phyloP scores from a whole-genome alignment of 2,888 invertebrate species.

The Muschampia plurimacula region DNA sequence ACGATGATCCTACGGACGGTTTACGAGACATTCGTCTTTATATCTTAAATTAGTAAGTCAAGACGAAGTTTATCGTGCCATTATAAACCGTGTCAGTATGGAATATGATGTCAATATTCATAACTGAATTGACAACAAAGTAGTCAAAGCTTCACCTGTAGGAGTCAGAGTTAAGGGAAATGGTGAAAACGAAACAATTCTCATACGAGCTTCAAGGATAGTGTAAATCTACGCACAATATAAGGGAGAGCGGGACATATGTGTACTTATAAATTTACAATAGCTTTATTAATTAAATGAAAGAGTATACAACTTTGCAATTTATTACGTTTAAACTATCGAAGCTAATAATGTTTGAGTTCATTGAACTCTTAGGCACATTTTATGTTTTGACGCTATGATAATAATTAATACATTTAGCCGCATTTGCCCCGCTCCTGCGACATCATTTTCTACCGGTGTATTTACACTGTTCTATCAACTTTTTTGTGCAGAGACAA shows the following conservation, averaged over 20 bases:
- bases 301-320: constrained; percentile 42
- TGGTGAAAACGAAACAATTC: constrained; percentile 44
- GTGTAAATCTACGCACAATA: constrained; percentile 65
- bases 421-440: constrained; percentile 71
- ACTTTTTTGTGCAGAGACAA: constrained; percentile 49
- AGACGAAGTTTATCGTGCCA: constrained; percentile 42
- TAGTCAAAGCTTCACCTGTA: constrained; percentile 38
- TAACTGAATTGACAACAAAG: constrained; percentile 19
- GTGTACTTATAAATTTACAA: constrained; percentile 48
- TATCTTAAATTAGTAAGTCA: constrained; percentile 40
- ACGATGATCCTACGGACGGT: constrained; percentile 67
- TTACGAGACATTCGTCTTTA: constrained; percentile 57
- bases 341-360: constrained; percentile 70
- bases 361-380: constrained; percentile 75
- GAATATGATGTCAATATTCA: constrained; percentile 17
- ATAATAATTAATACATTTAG: constrained; percentile 47
- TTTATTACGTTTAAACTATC: constrained; percentile 51
- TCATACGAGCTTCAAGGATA: constrained; percentile 54
- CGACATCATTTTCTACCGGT: constrained; percentile 48
- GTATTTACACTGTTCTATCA: constrained; percentile 67
- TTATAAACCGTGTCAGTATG: constrained; percentile 45
- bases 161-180: constrained; percentile 42
- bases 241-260: constrained; percentile 70
- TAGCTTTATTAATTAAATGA: constrained; percentile 48
- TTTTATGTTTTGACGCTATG: constrained; percentile 63